Percentiles rank a stretch among this genome's conserved stretches.
Evolutionary conservation across 2,797 vertebrate species (phyloP).

Genomic region (Microctenopoma lineatum): DNA sequence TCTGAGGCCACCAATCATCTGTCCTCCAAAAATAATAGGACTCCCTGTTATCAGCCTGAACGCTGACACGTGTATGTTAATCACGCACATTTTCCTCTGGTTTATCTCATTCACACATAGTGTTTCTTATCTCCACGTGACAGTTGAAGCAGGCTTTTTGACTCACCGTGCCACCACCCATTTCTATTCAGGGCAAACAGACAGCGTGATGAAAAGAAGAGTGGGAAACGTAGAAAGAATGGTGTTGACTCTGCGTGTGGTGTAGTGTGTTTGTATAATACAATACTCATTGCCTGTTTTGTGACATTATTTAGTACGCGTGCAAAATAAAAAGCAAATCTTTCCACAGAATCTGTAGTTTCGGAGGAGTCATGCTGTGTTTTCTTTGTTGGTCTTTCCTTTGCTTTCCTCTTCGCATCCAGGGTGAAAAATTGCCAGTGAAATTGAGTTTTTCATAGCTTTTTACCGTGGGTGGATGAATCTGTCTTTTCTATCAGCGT

Average conservation of each 20-base stretch:
- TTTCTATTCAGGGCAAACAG: not conserved
- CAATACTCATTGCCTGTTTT: not conserved
- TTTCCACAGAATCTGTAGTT: not conserved
- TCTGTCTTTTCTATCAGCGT: constrained; percentile 13
- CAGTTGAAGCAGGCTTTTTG: not conserved
- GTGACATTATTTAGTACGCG: not conserved
- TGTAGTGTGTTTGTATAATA: not conserved
- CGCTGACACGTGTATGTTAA: not conserved
- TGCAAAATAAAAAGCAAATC: not conserved
- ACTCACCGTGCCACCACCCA: not conserved
- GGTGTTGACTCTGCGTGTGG: not conserved
- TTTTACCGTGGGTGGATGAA: constrained; percentile 5
- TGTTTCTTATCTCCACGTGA: not conserved
- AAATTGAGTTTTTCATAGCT: constrained; percentile 1
- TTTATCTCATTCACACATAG: constrained; percentile 24
- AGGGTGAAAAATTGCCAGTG: constrained; percentile 7
- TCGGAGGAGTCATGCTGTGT: not conserved
- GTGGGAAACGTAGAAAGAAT: not conserved
- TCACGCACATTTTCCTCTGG: not conserved
- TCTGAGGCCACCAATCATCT: too few relatives aligned
- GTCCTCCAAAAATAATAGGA: not conserved
- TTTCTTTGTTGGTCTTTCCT: not conserved
- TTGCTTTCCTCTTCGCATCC: not conserved
- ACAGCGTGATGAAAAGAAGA: not conserved
- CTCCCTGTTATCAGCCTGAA: not conserved